A percentile compares a stretch with the other conserved stretches of the same genome.
Conservation (phyloP, 2,113 vertebrate genomes). For the Capreolus pygargus region DNA sequence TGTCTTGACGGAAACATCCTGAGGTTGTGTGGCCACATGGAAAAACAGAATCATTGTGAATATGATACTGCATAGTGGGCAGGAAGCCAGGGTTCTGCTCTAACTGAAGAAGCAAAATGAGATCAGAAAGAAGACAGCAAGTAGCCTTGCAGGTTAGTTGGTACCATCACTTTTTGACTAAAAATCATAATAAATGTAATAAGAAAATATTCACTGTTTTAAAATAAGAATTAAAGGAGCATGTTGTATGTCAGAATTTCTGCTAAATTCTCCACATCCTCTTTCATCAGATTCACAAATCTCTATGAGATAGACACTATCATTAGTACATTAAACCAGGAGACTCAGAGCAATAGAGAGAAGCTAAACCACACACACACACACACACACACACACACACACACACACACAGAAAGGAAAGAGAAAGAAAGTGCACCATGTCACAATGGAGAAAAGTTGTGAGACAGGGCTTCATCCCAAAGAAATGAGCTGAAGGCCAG, state of each 20-base stretch:
- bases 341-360: not conserved
- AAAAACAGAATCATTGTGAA: not conserved
- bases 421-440: not conserved
- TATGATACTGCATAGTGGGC: not conserved
- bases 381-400: too few relatives aligned
- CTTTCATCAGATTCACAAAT: not conserved
- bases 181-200: not conserved
- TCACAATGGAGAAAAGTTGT: not conserved
- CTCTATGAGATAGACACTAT: not conserved
- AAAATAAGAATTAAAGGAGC: not conserved
- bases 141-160: not conserved
- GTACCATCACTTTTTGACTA: not conserved
- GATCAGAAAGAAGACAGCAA: not conserved
- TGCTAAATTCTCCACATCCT: not conserved
- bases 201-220: not conserved
- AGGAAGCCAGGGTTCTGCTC: not conserved
- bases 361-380: not conserved
- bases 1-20: not conserved
- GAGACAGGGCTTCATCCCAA: not conserved
- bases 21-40: not conserved
- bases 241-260: not conserved
- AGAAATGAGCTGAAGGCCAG: not conserved
- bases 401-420: too few relatives aligned
- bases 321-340: not conserved
- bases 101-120: not conserved